Evolutionary conservation across 2,113 vertebrate species (phyloP), one percentile per base, ranked within the genome.

Genomic region (Pristiophorus japonicus): DNA sequence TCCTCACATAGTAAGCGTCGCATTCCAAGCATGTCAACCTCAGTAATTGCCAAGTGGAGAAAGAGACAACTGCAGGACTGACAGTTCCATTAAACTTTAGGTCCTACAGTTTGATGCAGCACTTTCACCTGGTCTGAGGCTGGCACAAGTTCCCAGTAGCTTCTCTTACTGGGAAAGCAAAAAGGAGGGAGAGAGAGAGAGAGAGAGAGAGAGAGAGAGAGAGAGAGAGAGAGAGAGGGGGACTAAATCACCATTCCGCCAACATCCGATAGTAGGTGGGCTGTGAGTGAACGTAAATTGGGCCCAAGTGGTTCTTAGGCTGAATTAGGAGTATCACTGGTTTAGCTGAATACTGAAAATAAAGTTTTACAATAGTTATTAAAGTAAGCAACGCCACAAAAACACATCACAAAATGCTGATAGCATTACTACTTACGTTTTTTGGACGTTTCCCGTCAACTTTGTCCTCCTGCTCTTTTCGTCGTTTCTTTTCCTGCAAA

Each of bases 381-480:
- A 94, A 94, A 70, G 3, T 45, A 47, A 70, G 42, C 45, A 94
- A 51, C 14, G 30, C 18, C 42, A 94, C 24, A 73, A 94, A 73
- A 70, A 30, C 24, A 51, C 92, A 47, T 14, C 24, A 94, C 66
- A 47, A 94, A 70, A 94, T 70, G 24, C 66, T 70, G 93, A 70
- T 12, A 51, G 93, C 65, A 51, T 67, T 45, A 20, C 0, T 88
- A 95, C 98, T 98, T 97, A 99, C 99, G 96, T 98, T 99, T 98
- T 99, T 99, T 95, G 97, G 97, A 66, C 98, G 98, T 96, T 99
- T 99, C 91, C 97, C 97, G 95, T 99, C 98, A 75, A 98, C 97
- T 96, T 98, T 99, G 97, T 99, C 99, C 95, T 99, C 99, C 96
- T 99, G 98, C 96, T 99, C 99, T 97, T 98, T 98, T 97, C 99